Conservation (phyloP, 2,113 vertebrate genomes). For the Ellobius talpinus region DNA sequence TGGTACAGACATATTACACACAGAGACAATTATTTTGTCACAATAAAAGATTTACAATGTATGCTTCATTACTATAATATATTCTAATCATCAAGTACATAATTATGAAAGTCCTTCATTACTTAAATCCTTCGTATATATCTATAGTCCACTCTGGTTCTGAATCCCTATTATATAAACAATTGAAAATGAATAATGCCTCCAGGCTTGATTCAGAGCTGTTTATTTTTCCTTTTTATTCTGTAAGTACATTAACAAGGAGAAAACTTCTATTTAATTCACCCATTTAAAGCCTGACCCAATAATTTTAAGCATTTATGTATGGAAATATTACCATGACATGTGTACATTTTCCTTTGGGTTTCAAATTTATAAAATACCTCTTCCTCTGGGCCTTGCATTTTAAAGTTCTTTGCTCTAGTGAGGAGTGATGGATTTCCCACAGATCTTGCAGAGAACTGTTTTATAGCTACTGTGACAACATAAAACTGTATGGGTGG, state of each 20-base stretch:
- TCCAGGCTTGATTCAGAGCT: neutral
- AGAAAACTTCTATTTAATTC: neutral
- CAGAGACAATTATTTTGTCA: constrained; percentile 12
- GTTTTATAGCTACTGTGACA: constrained; percentile 81
- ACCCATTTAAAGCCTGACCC: neutral
- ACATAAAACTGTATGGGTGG: constrained; percentile 80
- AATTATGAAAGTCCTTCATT: neutral
- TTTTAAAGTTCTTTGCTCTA: constrained; percentile 73
- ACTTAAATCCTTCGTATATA: constrained; percentile 1
- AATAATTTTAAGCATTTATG: constrained; percentile 6
- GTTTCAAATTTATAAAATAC: neutral
- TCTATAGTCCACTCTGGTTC: neutral
- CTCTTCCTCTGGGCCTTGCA: constrained; percentile 64
- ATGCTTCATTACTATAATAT: neutral
- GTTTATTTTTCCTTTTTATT: neutral
- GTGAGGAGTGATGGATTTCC: constrained; percentile 72
- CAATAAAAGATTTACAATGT: neutral
- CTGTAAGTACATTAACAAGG: neutral
- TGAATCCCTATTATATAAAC: neutral
- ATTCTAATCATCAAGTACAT: neutral
- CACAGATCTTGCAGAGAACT: constrained; percentile 74
- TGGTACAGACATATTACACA: neutral
- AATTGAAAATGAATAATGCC: neutral
- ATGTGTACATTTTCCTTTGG: neutral
- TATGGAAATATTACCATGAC: neutral